phyloP scores from a whole-genome alignment of 2,797 vertebrate genomes.

The Rhincodon typus region DNA sequence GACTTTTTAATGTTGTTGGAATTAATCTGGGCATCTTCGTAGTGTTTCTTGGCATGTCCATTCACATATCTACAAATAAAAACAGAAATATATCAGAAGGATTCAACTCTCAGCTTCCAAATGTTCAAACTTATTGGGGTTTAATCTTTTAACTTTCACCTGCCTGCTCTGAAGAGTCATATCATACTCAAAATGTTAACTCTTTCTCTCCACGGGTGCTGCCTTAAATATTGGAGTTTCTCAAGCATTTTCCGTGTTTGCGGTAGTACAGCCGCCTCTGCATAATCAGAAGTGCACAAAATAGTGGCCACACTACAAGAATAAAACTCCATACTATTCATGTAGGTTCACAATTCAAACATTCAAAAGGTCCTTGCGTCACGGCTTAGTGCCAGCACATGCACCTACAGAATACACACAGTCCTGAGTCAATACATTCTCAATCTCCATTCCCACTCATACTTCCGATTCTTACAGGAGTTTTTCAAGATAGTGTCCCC shows the following conservation, averaged over 20 bases:
- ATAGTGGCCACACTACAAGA: neutral
- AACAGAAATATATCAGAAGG: neutral
- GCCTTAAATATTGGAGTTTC: too few relatives aligned
- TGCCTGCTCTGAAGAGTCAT: neutral
- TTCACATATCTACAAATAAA: constrained; percentile 80
- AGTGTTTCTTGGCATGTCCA: constrained; percentile 97
- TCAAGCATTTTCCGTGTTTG: too few relatives aligned
- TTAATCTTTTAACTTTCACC: neutral
- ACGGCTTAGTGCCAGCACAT: neutral
- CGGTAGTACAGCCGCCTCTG: too few relatives aligned
- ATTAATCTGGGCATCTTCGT: constrained; percentile 76
- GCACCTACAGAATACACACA: neutral
- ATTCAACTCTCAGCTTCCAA: neutral
- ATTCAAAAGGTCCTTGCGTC: neutral
- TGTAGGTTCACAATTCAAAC: neutral
- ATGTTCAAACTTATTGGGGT: neutral
- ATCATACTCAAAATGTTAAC: too few relatives aligned
- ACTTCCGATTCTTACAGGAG: neutral
- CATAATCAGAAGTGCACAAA: too few relatives aligned
- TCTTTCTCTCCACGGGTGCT: too few relatives aligned
- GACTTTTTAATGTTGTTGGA: constrained; percentile 69
- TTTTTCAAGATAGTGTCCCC: neutral
- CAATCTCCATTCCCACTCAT: neutral
- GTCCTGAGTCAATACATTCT: neutral
- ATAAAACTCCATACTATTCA: neutral